A percentile compares a stretch with the other conserved stretches of the same genome.
These are phyloP conservation scores for Busseola fusca DNA, from an alignment of 2,888 invertebrate genomes.

Conservation along the genomic window DNA sequence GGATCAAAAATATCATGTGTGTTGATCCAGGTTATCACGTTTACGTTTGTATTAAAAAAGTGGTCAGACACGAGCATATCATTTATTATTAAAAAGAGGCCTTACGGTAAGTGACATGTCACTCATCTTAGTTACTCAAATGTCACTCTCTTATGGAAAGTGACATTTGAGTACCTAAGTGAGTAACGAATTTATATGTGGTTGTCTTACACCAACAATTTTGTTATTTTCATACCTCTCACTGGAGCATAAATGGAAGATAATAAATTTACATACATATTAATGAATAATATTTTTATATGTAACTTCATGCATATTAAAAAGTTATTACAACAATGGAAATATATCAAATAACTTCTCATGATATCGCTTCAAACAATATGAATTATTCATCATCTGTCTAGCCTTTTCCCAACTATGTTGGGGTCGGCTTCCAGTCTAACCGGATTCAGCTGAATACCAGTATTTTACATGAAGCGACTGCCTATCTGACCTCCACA, in stretches of 20 bases:
- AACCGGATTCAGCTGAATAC: no score
- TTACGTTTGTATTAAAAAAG: not conserved
- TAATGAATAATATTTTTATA: slow-evolving; percentile 7
- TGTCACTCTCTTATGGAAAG: not conserved
- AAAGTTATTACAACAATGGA: slow-evolving; percentile 29
- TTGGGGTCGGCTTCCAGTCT: no score
- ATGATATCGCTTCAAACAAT: slow-evolving; percentile 33
- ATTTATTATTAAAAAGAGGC: slow-evolving; percentile 1
- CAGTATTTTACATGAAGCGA: no score
- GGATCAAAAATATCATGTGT: not conserved
- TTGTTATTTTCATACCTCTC: slow-evolving; percentile 13
- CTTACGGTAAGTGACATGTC: not conserved
- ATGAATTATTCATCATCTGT: slow-evolving; percentile 43
- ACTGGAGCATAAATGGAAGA: not conserved
- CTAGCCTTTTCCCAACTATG: no score
- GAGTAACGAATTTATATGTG: not conserved
- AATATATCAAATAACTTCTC: slow-evolving; percentile 25
- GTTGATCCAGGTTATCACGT: not conserved
- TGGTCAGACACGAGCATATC: not conserved
- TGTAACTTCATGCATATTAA: slow-evolving; percentile 25
- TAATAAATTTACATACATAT: slow-evolving; percentile 8
- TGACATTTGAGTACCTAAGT: not conserved
- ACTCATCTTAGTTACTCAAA: not conserved
- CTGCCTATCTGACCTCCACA: no score
- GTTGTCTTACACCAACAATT: not conserved